These are phyloP conservation scores for Seriola quinqueradiata DNA, from an alignment of 2,113 vertebrate genomes.

Conservation along the genomic window DNA sequence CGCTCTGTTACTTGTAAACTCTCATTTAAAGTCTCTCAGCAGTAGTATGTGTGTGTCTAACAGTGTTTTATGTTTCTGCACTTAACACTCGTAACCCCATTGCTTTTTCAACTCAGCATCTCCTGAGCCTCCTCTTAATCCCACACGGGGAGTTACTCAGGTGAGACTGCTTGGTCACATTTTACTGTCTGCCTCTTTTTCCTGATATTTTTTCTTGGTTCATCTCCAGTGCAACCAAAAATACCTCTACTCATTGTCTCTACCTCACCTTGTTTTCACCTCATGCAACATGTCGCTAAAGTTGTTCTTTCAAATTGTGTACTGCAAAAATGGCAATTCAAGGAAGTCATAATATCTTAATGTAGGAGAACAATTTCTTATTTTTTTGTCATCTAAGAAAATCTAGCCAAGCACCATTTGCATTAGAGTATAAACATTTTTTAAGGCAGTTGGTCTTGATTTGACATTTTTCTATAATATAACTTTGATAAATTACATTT, in stretches of 20 bases:
- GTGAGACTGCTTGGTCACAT: conserved; percentile 81
- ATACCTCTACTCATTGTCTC: background rate
- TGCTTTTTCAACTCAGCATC: conserved; percentile 75
- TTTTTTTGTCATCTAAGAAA: background rate
- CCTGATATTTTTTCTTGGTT: background rate
- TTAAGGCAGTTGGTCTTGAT: background rate
- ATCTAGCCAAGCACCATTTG: background rate
- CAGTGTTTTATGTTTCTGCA: conserved; percentile 50
- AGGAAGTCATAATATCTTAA: background rate
- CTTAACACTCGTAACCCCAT: conserved; percentile 63
- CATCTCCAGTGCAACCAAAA: background rate
- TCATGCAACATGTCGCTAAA: background rate
- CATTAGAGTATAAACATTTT: background rate
- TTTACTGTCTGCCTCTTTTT: background rate
- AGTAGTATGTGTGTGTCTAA: conserved; percentile 42
- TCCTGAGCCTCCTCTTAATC: conserved; percentile 88
- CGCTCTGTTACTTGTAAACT: conserved; percentile 12
- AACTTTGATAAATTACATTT: background rate
- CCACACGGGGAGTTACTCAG: conserved; percentile 87
- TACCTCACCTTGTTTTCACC: background rate
- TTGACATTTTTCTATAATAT: background rate
- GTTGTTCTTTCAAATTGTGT: background rate
- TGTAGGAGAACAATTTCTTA: background rate
- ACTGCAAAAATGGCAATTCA: background rate
- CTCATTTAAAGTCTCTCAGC: conserved; percentile 2